phyloP scores from a whole-genome alignment of 1,140 invertebrate genomes.

The Cheumatopsyche charites region DNA sequence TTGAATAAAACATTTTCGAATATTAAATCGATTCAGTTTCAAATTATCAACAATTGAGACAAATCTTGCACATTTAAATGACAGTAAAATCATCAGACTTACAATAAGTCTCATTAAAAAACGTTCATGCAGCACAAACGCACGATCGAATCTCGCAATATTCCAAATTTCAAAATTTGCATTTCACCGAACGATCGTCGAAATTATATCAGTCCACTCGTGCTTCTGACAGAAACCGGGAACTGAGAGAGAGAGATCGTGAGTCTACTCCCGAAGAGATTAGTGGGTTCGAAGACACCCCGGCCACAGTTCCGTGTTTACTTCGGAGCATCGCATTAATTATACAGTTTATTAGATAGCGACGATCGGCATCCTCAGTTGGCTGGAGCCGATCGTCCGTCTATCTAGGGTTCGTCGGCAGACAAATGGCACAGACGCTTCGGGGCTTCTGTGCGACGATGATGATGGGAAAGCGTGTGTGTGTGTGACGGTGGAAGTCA shows the following conservation, averaged over 20 bases:
- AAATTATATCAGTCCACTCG: neutral
- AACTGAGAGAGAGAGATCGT: neutral
- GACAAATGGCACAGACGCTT: neutral
- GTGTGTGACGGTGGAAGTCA: neutral
- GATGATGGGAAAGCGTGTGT: neutral
- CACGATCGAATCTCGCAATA: neutral
- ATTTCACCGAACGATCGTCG: neutral
- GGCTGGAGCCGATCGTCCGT: conserved; percentile 4
- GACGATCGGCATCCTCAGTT: neutral
- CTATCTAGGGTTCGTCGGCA: neutral
- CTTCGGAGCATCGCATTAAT: neutral
- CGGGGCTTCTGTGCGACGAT: neutral
- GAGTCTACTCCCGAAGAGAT: neutral
- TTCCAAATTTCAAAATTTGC: too few species aligned
- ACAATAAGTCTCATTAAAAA: conserved; percentile 32
- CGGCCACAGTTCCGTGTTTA: conserved; percentile 9
- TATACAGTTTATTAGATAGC: conserved; percentile 16
- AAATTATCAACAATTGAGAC: conserved; percentile 12
- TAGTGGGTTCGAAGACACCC: conserved; percentile 18
- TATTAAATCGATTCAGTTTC: neutral
- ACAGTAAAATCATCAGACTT: too few species aligned
- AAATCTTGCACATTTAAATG: too few species aligned
- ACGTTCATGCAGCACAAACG: neutral
- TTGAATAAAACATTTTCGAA: conserved; percentile 4
- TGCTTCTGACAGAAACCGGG: neutral